Percentiles rank a stretch among this genome's conserved stretches.
These are phyloP conservation scores for Acanthisitta chloris DNA, from an alignment of 2,113 vertebrate species.

Conservation along the genomic window DNA sequence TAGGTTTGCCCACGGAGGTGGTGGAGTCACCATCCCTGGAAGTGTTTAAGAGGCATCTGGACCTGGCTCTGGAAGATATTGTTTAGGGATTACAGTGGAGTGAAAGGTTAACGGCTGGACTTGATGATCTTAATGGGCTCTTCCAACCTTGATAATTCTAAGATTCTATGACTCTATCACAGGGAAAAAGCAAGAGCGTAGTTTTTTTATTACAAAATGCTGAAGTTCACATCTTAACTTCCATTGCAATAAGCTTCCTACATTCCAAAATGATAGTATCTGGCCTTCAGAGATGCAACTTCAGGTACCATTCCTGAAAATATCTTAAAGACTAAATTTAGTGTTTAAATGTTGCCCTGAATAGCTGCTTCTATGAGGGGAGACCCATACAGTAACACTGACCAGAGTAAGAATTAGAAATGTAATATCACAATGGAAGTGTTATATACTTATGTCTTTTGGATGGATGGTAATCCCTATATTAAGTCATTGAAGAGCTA, in stretches of 20 bases:
- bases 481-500: neutral
- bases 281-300: neutral
- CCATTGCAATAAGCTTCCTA: neutral
- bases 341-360: neutral
- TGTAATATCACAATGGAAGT: neutral
- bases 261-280: neutral
- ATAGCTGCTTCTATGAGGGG: neutral
- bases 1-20: too few species aligned
- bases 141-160: too few species aligned
- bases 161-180: too few species aligned
- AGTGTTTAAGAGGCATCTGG: too few species aligned
- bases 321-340: neutral
- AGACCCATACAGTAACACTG: neutral
- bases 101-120: too few species aligned
- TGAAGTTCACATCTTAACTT: neutral
- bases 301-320: neutral
- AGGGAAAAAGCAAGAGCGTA: neutral
- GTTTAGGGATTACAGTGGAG: too few species aligned
- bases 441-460: neutral
- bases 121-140: too few species aligned
- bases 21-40: too few species aligned
- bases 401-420: neutral
- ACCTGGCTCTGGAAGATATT: too few species aligned
- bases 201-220: neutral
- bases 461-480: neutral